phyloP scores from a whole-genome alignment of 23 tunicate genomes.

The Styela clava region DNA sequence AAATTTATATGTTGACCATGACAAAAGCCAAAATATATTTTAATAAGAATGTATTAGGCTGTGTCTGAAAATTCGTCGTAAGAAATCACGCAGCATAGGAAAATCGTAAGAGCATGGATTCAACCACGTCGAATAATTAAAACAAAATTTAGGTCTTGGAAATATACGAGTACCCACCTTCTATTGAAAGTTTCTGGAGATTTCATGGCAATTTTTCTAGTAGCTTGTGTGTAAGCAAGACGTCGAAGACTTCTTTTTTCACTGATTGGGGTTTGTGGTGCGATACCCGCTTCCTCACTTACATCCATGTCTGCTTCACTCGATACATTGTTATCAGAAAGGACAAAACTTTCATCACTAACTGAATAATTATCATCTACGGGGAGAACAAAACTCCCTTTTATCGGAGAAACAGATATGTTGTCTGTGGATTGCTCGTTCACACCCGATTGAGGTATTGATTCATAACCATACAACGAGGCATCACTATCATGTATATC shows the following conservation, averaged over 20 bases:
- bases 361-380: neutral
- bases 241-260: neutral
- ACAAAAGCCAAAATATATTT: too few relatives aligned
- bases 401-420: too few relatives aligned
- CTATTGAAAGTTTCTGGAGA: neutral
- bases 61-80: too few relatives aligned
- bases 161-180: neutral
- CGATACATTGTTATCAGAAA: neutral
- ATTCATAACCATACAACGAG: neutral
- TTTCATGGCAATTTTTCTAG: slow-evolving; percentile 6
- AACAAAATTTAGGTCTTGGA: too few relatives aligned
- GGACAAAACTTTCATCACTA: neutral
- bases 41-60: too few relatives aligned
- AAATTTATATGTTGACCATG: too few relatives aligned
- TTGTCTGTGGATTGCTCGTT: too few relatives aligned
- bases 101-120: too few relatives aligned
- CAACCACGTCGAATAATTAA: too few relatives aligned
- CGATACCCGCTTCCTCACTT: neutral
- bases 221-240: neutral
- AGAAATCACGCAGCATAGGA: too few relatives aligned
- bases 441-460: neutral
- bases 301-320: neutral
- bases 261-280: neutral
- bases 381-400: too few relatives aligned
- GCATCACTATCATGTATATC: neutral